Conservation (phyloP, 1,140 invertebrate genomes). For the Stenopsyche tienmushanensis region DNA sequence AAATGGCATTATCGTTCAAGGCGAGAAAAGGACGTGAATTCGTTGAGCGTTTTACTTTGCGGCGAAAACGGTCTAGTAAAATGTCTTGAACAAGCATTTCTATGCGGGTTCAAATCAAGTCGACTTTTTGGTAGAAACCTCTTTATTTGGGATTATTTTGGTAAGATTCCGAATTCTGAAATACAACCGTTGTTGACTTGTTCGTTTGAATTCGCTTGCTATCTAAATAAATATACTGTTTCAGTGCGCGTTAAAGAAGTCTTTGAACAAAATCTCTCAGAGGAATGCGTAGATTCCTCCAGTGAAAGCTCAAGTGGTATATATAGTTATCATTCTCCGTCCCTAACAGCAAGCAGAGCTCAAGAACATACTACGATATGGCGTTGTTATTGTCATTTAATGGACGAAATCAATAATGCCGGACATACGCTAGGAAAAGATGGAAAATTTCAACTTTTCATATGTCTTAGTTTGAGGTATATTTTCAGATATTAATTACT, state of each 20-base stretch:
- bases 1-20: constrained; percentile 90
- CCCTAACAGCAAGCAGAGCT: constrained; percentile 51
- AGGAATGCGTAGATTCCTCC: constrained; percentile 50
- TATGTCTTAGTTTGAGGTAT: constrained; percentile 86
- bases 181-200: too few species aligned
- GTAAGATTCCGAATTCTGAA: constrained; percentile 60
- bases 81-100: constrained; percentile 91
- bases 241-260: constrained; percentile 82
- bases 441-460: constrained; percentile 96
- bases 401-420: constrained; percentile 81
- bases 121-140: constrained; percentile 91
- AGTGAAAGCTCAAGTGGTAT: constrained; percentile 40
- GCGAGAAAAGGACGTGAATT: constrained; percentile 77
- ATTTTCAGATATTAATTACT: not conserved
- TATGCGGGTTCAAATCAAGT: constrained; percentile 89
- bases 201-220: constrained; percentile 6
- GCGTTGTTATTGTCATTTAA: constrained; percentile 74
- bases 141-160: constrained; percentile 97
- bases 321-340: constrained; percentile 41
- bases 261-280: constrained; percentile 72
- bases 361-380: constrained; percentile 68
- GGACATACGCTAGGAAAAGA: constrained; percentile 92
- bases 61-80: constrained; percentile 92
- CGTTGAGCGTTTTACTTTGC: constrained; percentile 90
- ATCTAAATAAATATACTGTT: constrained; percentile 44